Conservation (phyloP, 2,797 vertebrate species). For the Sebastes cheni region DNA sequence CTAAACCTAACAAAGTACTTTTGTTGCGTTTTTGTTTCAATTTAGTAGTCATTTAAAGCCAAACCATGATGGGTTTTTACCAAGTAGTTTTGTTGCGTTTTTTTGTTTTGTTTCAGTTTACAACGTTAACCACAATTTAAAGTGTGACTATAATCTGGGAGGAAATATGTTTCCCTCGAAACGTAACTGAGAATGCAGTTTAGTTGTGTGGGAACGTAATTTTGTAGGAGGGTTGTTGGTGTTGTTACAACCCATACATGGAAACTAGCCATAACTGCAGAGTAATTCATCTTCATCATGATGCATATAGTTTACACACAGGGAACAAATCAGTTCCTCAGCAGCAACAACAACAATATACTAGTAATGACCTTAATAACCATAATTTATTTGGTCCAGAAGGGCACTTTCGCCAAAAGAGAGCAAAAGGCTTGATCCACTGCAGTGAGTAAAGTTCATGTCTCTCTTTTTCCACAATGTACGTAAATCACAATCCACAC, state of each 20-base stretch:
- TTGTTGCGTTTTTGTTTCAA: too few species aligned
- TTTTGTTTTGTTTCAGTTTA: too few species aligned
- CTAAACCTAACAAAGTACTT: too few species aligned
- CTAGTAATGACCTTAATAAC: not conserved
- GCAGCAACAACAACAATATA: not conserved
- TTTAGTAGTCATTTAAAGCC: too few species aligned
- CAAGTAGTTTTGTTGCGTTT: too few species aligned
- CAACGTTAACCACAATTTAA: too few species aligned
- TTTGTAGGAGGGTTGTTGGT: too few species aligned
- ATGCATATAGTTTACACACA: not conserved
- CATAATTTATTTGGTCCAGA: not conserved
- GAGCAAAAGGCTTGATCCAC: not conserved
- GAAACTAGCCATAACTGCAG: not conserved
- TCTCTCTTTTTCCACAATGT: not conserved
- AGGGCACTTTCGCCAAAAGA: not conserved
- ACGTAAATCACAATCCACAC: conserved; percentile 24
- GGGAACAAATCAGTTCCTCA: not conserved
- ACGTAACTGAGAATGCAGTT: too few species aligned
- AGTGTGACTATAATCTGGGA: fast-evolving
- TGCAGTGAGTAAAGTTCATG: not conserved
- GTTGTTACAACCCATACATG: too few species aligned
- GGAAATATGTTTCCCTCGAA: too few species aligned
- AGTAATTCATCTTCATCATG: not conserved
- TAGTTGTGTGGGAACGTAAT: fast-evolving
- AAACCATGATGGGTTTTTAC: too few species aligned